Percentiles rank a stretch among this genome's conserved stretches.
These are phyloP conservation scores for Lepidurus couesii DNA, from an alignment of 1,140 invertebrate species.

Conservation along the genomic window DNA sequence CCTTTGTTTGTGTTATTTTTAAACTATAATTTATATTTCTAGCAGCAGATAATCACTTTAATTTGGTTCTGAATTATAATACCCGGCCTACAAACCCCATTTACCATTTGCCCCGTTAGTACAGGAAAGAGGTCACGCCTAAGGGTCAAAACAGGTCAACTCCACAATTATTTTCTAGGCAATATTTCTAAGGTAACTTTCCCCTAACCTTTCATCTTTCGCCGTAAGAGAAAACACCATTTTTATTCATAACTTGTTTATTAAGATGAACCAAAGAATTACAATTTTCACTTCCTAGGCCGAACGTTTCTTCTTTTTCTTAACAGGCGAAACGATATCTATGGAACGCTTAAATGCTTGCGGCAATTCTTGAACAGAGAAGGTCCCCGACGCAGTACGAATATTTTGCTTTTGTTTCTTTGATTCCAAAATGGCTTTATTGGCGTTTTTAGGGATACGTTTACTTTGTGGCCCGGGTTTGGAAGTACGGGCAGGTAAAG, in stretches of 20 bases:
- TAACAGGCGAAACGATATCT: background rate
- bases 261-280: background rate
- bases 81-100: background rate
- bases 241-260: background rate
- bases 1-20: too few species aligned
- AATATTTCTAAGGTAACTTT: too few species aligned
- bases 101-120: background rate
- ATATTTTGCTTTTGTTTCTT: background rate
- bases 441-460: background rate
- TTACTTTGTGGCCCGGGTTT: background rate
- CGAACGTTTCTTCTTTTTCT: background rate
- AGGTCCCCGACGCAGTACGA: background rate
- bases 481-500: background rate
- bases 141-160: background rate
- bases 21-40: background rate
- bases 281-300: background rate
- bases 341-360: background rate
- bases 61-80: background rate
- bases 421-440: background rate
- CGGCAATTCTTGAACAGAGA: background rate
- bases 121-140: conserved; percentile 14
- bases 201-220: too few species aligned
- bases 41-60: background rate
- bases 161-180: too few species aligned
- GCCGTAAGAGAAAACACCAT: background rate